A percentile compares a stretch with the other conserved stretches of the same genome.
Conservation (phyloP, 2,113 vertebrate genomes). For the Patagioenas fasciata region DNA sequence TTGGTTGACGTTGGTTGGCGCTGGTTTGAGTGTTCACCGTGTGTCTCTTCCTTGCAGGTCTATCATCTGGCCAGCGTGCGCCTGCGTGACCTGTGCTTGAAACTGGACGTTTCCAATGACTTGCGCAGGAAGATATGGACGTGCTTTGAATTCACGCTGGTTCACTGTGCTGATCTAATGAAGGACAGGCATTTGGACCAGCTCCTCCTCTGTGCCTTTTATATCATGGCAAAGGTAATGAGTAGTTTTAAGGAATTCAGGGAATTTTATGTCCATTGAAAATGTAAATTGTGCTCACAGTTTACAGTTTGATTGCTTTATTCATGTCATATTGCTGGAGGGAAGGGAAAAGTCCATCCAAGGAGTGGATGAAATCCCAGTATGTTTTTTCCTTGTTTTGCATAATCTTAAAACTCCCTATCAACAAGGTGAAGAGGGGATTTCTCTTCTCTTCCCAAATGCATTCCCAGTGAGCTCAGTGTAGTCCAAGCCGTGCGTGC, state of each 20-base stretch:
- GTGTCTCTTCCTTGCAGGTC: constrained; percentile 76
- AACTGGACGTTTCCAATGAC: constrained; percentile 88
- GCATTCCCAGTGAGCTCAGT: neutral
- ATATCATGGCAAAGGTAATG: constrained; percentile 90
- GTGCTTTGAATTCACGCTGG: constrained; percentile 89
- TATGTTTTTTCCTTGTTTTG: neutral
- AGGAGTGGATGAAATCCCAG: neutral
- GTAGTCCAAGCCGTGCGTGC: neutral
- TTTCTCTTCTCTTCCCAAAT: neutral
- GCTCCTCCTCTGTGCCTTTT: constrained; percentile 92
- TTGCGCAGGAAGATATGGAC: constrained; percentile 97
- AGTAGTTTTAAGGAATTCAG: neutral
- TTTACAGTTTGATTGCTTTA: neutral
- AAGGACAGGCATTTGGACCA: constrained; percentile 93
- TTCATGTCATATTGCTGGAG: neutral
- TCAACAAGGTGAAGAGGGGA: neutral
- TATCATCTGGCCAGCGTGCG: constrained; percentile 96
- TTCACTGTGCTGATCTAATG: constrained; percentile 91
- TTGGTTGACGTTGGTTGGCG: too few species aligned
- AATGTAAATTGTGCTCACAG: neutral
- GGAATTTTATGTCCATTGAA: neutral
- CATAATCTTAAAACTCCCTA: neutral
- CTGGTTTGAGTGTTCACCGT: neutral
- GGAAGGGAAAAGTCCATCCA: neutral
- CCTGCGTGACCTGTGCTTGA: constrained; percentile 89